Percentiles rank a stretch among this genome's conserved stretches.
These are phyloP conservation scores for Hepsetus odoe DNA, from an alignment of 2,113 vertebrate genomes.

Conservation along the genomic window DNA sequence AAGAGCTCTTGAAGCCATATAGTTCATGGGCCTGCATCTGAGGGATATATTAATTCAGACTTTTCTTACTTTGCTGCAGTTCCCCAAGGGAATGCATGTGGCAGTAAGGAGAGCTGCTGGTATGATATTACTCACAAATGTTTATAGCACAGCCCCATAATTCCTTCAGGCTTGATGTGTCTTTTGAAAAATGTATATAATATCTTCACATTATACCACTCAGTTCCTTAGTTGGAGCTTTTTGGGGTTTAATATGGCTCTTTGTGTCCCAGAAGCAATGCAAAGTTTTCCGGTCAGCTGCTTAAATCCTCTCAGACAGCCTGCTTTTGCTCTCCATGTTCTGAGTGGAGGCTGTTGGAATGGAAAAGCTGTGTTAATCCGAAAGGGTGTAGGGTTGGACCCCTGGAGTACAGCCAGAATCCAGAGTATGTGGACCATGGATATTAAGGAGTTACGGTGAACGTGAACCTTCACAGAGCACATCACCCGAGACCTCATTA, in stretches of 20 bases:
- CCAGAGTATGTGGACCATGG: slow-evolving; percentile 14
- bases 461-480: slow-evolving; percentile 1
- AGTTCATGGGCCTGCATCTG: slow-evolving; percentile 33
- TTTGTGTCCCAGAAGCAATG: slow-evolving; percentile 36
- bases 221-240: slow-evolving; percentile 30
- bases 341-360: slow-evolving; percentile 27
- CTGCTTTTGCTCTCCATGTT: slow-evolving; percentile 30
- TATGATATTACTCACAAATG: slow-evolving; percentile 42
- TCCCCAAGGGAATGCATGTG: slow-evolving; percentile 39
- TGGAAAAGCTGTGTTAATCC: slow-evolving; percentile 33
- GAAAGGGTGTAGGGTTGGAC: not conserved
- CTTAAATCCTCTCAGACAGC: slow-evolving; percentile 1
- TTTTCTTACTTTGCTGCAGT: slow-evolving; percentile 43
- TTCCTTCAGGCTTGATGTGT: slow-evolving; percentile 40
- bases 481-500: slow-evolving; percentile 48
- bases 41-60: slow-evolving; percentile 44
- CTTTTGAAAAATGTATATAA: slow-evolving; percentile 51
- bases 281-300: slow-evolving; percentile 34
- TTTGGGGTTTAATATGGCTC: slow-evolving; percentile 49
- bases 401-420: slow-evolving; percentile 13
- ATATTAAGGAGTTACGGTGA: slow-evolving; percentile 24
- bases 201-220: slow-evolving; percentile 50
- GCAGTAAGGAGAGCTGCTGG: slow-evolving; percentile 25
- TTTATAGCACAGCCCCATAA: slow-evolving; percentile 36
- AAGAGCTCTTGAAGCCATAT: slow-evolving; percentile 23